Evolutionary conservation across 1,140 invertebrate species (phyloP).

Genomic region (Prorops nasuta): DNA sequence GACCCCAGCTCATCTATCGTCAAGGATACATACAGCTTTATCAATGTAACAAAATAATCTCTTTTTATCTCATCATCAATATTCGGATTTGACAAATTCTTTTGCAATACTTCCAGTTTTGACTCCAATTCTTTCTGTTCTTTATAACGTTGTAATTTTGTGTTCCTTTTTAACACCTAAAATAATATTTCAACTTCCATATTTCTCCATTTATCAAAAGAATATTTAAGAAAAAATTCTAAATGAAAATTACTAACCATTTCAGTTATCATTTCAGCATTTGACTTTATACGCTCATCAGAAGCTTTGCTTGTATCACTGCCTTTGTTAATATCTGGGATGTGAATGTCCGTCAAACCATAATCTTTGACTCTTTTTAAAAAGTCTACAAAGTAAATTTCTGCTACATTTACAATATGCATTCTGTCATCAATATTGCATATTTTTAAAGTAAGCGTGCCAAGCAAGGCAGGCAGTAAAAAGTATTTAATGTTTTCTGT

Average conservation of each 20-base stretch:
- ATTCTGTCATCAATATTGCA: slow-evolving; percentile 61
- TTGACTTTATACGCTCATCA: slow-evolving; percentile 22
- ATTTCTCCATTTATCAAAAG: too few species aligned
- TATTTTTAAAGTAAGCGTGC: slow-evolving; percentile 71
- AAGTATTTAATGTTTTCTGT: slow-evolving; percentile 84
- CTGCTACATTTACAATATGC: slow-evolving; percentile 70
- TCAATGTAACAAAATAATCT: slow-evolving; percentile 77
- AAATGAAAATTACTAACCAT: slow-evolving; percentile 28
- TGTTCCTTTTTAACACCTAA: slow-evolving; percentile 60
- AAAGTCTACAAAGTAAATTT: slow-evolving; percentile 85
- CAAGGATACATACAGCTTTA: slow-evolving; percentile 74
- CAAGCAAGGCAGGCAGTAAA: slow-evolving; percentile 79
- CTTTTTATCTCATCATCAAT: slow-evolving; percentile 80
- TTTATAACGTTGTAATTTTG: slow-evolving; percentile 79
- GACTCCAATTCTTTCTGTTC: slow-evolving; percentile 77
- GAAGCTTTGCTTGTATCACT: not conserved
- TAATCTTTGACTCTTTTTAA: slow-evolving; percentile 77
- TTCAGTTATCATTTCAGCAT: slow-evolving; percentile 40
- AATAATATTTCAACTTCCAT: too few species aligned
- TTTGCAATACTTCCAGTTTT: slow-evolving; percentile 65
- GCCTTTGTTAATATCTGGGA: slow-evolving; percentile 48
- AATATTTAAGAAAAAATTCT: slow-evolving; percentile 1
- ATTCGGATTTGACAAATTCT: slow-evolving; percentile 62
- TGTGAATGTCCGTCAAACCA: slow-evolving; percentile 65
- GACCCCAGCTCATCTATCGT: slow-evolving; percentile 77